A percentile compares a stretch with the other conserved stretches of the same genome.
These are phyloP conservation scores for Megaceryle maxima DNA, from an alignment of 2,113 vertebrate genomes.

Conservation along the genomic window DNA sequence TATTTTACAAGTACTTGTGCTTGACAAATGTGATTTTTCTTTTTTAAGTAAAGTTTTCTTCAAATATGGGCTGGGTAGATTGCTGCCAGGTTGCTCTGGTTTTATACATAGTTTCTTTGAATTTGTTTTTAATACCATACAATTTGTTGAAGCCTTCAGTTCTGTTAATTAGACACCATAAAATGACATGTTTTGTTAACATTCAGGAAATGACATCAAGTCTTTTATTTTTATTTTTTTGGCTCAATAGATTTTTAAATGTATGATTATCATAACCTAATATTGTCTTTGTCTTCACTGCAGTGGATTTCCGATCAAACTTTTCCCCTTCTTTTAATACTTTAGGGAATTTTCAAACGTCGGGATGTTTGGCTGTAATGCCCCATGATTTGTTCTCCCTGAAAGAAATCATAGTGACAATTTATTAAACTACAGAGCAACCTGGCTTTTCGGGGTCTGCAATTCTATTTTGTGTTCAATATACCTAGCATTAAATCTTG, in stretches of 20 bases:
- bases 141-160: slow-evolving; percentile 72
- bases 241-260: slow-evolving; percentile 85
- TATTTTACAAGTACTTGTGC: slow-evolving; percentile 81
- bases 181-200: slow-evolving; percentile 79
- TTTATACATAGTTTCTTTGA: slow-evolving; percentile 75
- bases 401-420: slow-evolving; percentile 99
- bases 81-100: slow-evolving; percentile 82
- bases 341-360: slow-evolving; percentile 99
- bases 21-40: slow-evolving; percentile 76
- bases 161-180: slow-evolving; percentile 74
- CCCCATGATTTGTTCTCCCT: slow-evolving; percentile 99
- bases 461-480: slow-evolving; percentile 83
- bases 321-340: slow-evolving; percentile 99
- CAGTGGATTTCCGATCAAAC: slow-evolving; percentile 99
- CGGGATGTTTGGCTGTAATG: slow-evolving; percentile 99
- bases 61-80: slow-evolving; percentile 74
- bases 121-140: slow-evolving; percentile 71
- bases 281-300: slow-evolving; percentile 99
- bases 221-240: slow-evolving; percentile 79
- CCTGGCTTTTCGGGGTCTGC: slow-evolving; percentile 96
- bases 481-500: slow-evolving; percentile 83
- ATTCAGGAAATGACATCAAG: slow-evolving; percentile 84
- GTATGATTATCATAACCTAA: slow-evolving; percentile 95
- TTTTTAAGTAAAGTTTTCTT: slow-evolving; percentile 71
- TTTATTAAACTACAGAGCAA: slow-evolving; percentile 99